Conservation (phyloP, 35 echinoderm and acorn worm species). For the Ptychodera flava region DNA sequence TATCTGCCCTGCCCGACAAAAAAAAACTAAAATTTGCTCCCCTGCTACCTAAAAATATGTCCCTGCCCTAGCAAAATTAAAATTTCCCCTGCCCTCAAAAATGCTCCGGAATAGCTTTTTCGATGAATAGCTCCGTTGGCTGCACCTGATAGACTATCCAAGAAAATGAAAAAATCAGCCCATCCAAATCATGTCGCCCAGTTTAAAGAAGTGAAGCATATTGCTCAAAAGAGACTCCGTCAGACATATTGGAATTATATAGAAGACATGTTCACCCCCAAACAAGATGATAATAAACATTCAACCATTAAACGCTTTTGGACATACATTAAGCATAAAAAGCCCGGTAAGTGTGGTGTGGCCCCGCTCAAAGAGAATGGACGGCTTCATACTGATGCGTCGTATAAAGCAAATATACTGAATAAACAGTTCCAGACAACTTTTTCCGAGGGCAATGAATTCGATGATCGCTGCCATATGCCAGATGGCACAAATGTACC, state of each 20-base stretch:
- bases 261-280: background rate
- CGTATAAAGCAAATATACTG: conserved; percentile 19
- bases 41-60: too few species aligned
- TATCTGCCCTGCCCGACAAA: too few species aligned
- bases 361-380: background rate
- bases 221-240: too few species aligned
- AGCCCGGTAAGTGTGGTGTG: background rate
- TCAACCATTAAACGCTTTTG: background rate
- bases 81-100: too few species aligned
- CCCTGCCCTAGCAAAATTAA: too few species aligned
- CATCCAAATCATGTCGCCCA: background rate
- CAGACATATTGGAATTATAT: too few species aligned
- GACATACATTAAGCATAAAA: conserved; percentile 10
- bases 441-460: conserved; percentile 16
- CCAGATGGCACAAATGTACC: too few species aligned
- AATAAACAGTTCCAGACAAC: conserved; percentile 26
- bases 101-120: too few species aligned
- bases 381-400: background rate
- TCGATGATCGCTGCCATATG: too few species aligned
- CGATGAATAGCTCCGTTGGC: too few species aligned
- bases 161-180: background rate
- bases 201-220: too few species aligned
- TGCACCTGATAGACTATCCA: conserved; percentile 5
- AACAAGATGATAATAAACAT: background rate
- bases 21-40: too few species aligned